Conservation (phyloP, 2,888 invertebrate species). For the Dorcus parallelipipedus region DNA sequence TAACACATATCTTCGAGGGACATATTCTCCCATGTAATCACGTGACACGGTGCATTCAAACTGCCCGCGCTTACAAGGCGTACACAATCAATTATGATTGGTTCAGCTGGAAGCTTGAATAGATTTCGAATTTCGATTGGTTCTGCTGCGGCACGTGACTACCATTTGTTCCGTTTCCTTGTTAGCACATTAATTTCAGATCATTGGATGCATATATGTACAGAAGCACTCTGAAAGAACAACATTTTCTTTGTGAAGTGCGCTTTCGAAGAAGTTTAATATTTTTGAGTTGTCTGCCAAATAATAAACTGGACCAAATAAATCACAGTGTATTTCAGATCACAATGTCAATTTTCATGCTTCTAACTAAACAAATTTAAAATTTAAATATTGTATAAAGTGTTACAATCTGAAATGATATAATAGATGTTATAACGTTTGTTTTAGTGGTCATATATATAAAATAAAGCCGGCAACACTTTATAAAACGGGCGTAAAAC, state of each 20-base stretch:
- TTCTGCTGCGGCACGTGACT: conserved; percentile 60
- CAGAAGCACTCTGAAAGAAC: neutral
- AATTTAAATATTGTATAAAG: no score
- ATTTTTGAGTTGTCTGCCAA: neutral
- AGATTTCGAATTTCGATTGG: conserved; percentile 51
- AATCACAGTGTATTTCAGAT: no score
- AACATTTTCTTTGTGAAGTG: neutral
- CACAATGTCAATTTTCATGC: no score
- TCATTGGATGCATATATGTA: conserved; percentile 32
- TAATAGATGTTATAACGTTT: no score
- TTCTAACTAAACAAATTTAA: no score
- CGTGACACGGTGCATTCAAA: conserved; percentile 40
- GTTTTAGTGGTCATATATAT: no score
- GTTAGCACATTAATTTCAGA: conserved; percentile 33
- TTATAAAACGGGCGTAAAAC: conserved; percentile 7
- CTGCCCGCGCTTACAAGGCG: conserved; percentile 45
- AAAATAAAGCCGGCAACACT: conserved; percentile 12
- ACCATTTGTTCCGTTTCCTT: conserved; percentile 36
- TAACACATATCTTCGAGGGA: conserved; percentile 23
- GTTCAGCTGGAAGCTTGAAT: conserved; percentile 35
- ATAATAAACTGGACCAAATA: no score
- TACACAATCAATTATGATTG: conserved; percentile 43
- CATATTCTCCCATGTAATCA: conserved; percentile 47
- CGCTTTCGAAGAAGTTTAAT: neutral
- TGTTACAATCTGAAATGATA: no score